Base-by-base conservation (phyloP, 2,113 vertebrate species). In the Caranx melampygus region DNA sequence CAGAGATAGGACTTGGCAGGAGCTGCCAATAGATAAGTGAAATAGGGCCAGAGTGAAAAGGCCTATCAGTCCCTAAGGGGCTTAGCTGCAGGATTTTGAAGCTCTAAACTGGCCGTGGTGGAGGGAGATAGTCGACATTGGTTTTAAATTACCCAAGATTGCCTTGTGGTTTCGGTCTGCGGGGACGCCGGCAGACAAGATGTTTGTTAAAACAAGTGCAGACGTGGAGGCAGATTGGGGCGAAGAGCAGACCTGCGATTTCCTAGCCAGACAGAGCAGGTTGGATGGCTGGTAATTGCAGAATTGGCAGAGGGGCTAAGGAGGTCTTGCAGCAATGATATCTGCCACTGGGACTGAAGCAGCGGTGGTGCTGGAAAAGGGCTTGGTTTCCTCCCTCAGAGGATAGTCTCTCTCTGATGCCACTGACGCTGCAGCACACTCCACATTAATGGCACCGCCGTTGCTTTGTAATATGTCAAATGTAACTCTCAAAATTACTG, bases 71-170 rank as follows among this genome's bases (percentile, higher is more conserved):
- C 93, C 92, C 94, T 77, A 72, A 87, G 89, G 94, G 93, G 83
- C 91, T 94, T 93, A 94, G 93, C 89, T 87, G 94, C 82, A 91
- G 91, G 91, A 94, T 95, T 94, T 93, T 76, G 79, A 73, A 90
- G 91, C 85, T 91, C 94, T 87, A 91, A 86, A 94, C 94, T 93
- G 88, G 85, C 82, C 78, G 75, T 31, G 83, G 76, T 88, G 80
- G 91, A 81, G 82, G 89, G 88, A 95, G 92, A 91, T 88, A 93
- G 91, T 91, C 89, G 91, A 92, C 85, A 75, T 79, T 90, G 89
- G 93, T 94, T 96, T 95, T 92, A 94, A 94, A 95, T 95, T 94
- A 95, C 94, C 93, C 93, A 81, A 94, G 94, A 95, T 95, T 95
- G 95, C 91, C 94, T 93, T 95, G 94, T 94, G 93, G 92, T 88